These are phyloP conservation scores for Phyllotreta striolata DNA, from an alignment of 2,888 invertebrate species.

Conservation along the genomic window DNA sequence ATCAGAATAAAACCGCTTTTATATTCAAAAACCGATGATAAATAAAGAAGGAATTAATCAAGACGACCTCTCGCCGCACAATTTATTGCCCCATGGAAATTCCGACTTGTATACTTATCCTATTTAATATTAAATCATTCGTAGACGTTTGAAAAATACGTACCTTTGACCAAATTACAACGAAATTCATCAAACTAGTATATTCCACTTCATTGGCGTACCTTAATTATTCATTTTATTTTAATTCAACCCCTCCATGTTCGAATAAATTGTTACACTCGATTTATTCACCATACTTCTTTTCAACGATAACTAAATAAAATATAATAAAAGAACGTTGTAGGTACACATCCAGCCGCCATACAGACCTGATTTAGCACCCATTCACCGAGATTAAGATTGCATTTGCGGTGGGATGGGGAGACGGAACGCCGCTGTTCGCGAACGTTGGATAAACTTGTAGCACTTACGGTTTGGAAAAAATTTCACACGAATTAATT, in stretches of 20 bases:
- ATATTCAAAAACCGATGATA: conserved; percentile 15
- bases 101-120: conserved; percentile 29
- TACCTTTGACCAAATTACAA: conserved; percentile 34
- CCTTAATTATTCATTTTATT: not conserved
- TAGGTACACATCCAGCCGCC: not conserved
- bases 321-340: not conserved
- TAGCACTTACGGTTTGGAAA: conserved; percentile 16
- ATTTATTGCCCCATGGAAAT: conserved; percentile 27
- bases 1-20: conserved; percentile 16
- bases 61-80: conserved; percentile 10
- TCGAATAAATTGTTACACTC: not conserved
- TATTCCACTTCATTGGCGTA: conserved; percentile 28
- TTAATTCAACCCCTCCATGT: not conserved
- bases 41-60: conserved; percentile 22
- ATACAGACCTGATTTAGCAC: too few species aligned
- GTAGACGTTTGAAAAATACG: conserved; percentile 35
- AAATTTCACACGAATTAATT: conserved; percentile 39
- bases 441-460: not conserved
- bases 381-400: too few species aligned
- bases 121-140: conserved; percentile 31
- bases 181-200: conserved; percentile 35
- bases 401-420: too few species aligned
- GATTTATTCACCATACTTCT: too few species aligned
- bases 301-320: too few species aligned
- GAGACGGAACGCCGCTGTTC: conserved; percentile 4